Percentiles rank a stretch among this genome's conserved stretches.
Evolutionary conservation across 2,888 invertebrate genomes (phyloP).

Genomic region (Papilio protenor): DNA sequence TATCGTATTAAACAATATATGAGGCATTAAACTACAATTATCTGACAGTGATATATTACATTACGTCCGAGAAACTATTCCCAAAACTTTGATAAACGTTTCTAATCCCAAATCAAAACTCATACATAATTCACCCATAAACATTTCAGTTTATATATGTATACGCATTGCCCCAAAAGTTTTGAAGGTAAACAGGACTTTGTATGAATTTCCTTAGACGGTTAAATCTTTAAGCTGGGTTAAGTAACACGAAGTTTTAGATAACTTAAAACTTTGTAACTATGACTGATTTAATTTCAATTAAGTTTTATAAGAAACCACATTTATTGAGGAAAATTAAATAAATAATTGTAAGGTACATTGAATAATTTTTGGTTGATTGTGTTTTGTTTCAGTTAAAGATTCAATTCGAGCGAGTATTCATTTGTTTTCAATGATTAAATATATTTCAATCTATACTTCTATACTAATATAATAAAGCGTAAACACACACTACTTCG

Average conservation of each 20-base stretch:
- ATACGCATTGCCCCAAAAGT: background rate
- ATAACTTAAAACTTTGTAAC: background rate
- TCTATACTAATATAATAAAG: no score
- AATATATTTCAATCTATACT: no score
- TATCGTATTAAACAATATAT: background rate
- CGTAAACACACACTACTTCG: no score
- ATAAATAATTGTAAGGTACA: background rate
- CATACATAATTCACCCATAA: slow-evolving; percentile 12
- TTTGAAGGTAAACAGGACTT: slow-evolving; percentile 15
- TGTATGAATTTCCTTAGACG: slow-evolving; percentile 13
- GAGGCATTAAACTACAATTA: slow-evolving; percentile 16
- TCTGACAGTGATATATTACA: slow-evolving; percentile 27
- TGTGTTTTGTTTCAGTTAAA: no score
- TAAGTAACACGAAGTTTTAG: background rate
- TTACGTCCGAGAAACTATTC: background rate
- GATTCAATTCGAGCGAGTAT: no score
- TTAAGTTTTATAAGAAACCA: background rate
- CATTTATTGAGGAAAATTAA: background rate
- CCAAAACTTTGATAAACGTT: slow-evolving; percentile 27
- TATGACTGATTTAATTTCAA: background rate
- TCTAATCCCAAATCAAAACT: slow-evolving; percentile 25
- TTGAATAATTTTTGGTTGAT: no score
- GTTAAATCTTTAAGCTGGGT: slow-evolving; percentile 18
- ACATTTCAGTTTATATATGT: slow-evolving; percentile 1
- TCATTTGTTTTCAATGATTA: no score